phyloP scores from a whole-genome alignment of 1,140 invertebrate genomes.

The Lerema accius region DNA sequence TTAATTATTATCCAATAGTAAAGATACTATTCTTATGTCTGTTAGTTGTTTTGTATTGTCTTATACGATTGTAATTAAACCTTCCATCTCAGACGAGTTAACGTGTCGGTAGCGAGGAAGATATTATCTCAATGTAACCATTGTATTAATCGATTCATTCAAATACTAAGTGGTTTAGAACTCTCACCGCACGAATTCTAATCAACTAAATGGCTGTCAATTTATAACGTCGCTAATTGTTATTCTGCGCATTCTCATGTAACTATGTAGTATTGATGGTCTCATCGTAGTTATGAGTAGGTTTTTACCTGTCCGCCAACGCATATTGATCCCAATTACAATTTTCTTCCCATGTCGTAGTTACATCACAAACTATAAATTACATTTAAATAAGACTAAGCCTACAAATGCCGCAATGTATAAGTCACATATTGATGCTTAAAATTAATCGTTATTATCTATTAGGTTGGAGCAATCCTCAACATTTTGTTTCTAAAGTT shows the following conservation, averaged over 20 bases:
- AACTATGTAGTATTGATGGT: constrained; percentile 43
- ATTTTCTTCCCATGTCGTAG: not conserved
- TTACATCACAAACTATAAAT: not conserved
- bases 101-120: constrained; percentile 32
- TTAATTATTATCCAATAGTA: too few relatives aligned
- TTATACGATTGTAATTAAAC: constrained; percentile 38
- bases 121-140: constrained; percentile 50
- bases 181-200: constrained; percentile 46
- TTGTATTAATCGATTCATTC: constrained; percentile 47
- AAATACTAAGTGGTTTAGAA: constrained; percentile 44
- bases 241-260: constrained; percentile 38
- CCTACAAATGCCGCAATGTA: not conserved
- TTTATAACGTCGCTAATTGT: constrained; percentile 54
- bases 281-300: constrained; percentile 56
- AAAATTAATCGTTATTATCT: not conserved
- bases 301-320: constrained; percentile 58
- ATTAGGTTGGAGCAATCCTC: not conserved
- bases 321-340: constrained; percentile 10
- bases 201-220: constrained; percentile 53
- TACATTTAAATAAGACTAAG: not conserved
- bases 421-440: not conserved
- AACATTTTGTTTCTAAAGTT: too few relatives aligned
- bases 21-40: too few relatives aligned
- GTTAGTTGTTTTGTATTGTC: not conserved
- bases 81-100: not conserved